A percentile compares a stretch with the other conserved stretches of the same genome.
These are phyloP conservation scores for Drosophila aldrichi DNA, from an alignment of 2,888 invertebrate genomes.

Conservation along the genomic window DNA sequence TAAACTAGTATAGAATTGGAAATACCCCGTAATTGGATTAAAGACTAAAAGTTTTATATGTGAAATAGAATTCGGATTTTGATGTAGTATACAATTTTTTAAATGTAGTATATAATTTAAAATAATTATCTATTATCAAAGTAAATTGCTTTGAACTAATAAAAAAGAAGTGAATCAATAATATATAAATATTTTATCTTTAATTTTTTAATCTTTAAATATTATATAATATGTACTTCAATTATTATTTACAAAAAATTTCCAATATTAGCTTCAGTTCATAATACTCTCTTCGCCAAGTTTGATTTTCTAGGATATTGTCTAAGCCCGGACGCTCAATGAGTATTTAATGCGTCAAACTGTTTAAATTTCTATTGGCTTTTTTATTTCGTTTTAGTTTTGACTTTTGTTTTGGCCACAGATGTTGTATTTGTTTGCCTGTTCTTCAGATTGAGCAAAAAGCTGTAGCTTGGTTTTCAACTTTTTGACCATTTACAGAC, in stretches of 20 bases:
- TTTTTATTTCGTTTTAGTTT: constrained; percentile 58
- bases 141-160: too few relatives aligned
- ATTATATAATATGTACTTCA: too few relatives aligned
- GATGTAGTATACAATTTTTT: too few relatives aligned
- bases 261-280: neutral
- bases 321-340: constrained; percentile 50
- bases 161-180: too few relatives aligned
- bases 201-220: too few relatives aligned
- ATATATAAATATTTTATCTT: too few relatives aligned
- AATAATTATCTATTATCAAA: too few relatives aligned
- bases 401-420: constrained; percentile 77
- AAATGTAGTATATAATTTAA: too few relatives aligned
- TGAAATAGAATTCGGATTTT: too few relatives aligned
- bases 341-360: constrained; percentile 79
- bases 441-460: constrained; percentile 62
- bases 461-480: constrained; percentile 74
- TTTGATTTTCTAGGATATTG: constrained; percentile 15
- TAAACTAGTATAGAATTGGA: neutral
- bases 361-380: constrained; percentile 80
- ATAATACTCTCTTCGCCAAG: neutral
- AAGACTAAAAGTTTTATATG: neutral
- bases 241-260: too few relatives aligned
- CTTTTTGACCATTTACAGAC: constrained; percentile 63
- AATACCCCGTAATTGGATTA: neutral
- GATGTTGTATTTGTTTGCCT: constrained; percentile 50